These are phyloP conservation scores for Apamea sordens DNA, from an alignment of 2,888 invertebrate genomes.

Conservation along the genomic window DNA sequence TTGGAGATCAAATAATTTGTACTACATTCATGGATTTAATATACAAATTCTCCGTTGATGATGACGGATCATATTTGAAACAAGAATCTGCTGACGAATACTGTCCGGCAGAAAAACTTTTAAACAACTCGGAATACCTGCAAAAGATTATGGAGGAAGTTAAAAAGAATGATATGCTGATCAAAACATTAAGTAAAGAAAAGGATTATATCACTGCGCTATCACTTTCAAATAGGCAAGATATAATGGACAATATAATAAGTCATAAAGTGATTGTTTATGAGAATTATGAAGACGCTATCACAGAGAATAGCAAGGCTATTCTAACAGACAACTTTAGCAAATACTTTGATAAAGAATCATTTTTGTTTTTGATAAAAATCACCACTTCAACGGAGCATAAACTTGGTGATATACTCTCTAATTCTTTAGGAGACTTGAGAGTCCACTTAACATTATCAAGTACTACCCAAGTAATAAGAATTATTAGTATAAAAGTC, in stretches of 20 bases:
- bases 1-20: constrained; percentile 78
- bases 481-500: constrained; percentile 77
- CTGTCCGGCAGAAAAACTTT: constrained; percentile 74
- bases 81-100: constrained; percentile 68
- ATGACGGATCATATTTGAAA: constrained; percentile 72
- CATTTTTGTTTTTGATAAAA: constrained; percentile 75
- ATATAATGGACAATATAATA: constrained; percentile 79
- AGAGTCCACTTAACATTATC: constrained; percentile 78
- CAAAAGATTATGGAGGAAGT: constrained; percentile 76
- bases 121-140: constrained; percentile 78
- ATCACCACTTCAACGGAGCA: constrained; percentile 70
- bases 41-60: constrained; percentile 76
- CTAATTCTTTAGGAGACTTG: constrained; percentile 63
- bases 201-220: constrained; percentile 78
- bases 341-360: constrained; percentile 76
- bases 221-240: constrained; percentile 80
- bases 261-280: constrained; percentile 72
- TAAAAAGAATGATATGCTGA: constrained; percentile 74
- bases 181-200: constrained; percentile 75
- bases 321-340: constrained; percentile 75
- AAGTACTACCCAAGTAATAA: constrained; percentile 71
- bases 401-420: constrained; percentile 68
- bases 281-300: constrained; percentile 79
- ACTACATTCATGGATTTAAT: constrained; percentile 80
- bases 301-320: constrained; percentile 69